A percentile compares a stretch with the other conserved stretches of the same genome.
phyloP scores from a whole-genome alignment of 2,888 invertebrate species.

The Xylocampa areola region DNA sequence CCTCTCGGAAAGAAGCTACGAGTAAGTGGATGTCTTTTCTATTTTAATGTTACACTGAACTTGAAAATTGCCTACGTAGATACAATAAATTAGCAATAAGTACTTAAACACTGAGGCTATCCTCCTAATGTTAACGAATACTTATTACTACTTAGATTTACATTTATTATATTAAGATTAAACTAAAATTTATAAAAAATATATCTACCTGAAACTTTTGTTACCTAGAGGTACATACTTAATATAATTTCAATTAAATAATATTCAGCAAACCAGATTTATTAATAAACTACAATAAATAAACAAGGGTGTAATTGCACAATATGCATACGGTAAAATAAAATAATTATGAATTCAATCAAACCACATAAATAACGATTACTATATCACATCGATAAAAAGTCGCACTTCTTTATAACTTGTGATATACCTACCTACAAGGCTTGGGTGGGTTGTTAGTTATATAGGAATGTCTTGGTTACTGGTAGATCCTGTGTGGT shows the following conservation, averaged over 20 bases:
- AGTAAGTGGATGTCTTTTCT: background rate
- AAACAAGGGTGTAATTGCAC: slow-evolving; percentile 20
- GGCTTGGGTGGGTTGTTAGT: slow-evolving; percentile 39
- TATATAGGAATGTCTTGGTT: slow-evolving; percentile 36
- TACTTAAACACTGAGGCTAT: background rate
- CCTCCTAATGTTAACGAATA: slow-evolving; percentile 8
- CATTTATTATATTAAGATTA: background rate
- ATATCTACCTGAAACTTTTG: too few species aligned
- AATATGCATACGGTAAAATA: slow-evolving; percentile 33
- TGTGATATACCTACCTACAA: slow-evolving; percentile 40
- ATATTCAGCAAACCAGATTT: slow-evolving; percentile 6
- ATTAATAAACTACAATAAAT: slow-evolving; percentile 26
- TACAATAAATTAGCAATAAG: background rate
- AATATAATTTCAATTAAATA: slow-evolving; percentile 8
- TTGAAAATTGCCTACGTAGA: background rate
- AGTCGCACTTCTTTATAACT: slow-evolving; percentile 10
- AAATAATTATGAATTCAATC: slow-evolving; percentile 18
- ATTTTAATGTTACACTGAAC: background rate
- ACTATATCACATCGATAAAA: slow-evolving; percentile 14
- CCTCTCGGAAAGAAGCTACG: background rate
- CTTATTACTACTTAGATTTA: slow-evolving; percentile 2
- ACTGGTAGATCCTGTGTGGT: slow-evolving; percentile 20
- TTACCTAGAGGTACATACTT: too few species aligned
- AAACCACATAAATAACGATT: slow-evolving; percentile 33
- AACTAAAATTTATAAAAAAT: slow-evolving; percentile 3